Percentiles rank a stretch among this genome's conserved stretches.
phyloP scores from a whole-genome alignment of 64 coral and sea anemone genomes.

The Pachyseris speciosa region DNA sequence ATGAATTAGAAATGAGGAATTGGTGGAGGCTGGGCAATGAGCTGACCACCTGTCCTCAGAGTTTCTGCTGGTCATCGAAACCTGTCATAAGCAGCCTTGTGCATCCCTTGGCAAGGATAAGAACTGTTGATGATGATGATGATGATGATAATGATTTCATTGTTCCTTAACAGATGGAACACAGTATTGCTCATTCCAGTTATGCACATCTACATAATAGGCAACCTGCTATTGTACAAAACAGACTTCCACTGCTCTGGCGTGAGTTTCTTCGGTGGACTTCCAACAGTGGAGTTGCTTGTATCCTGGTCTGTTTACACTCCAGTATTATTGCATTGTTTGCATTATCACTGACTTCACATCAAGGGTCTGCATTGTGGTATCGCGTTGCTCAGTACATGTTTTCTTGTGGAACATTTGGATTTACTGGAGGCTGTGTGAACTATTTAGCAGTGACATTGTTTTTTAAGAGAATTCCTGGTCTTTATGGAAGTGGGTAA shows the following conservation, averaged over 20 bases:
- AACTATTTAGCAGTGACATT: constrained; percentile 78
- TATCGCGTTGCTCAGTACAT: constrained; percentile 71
- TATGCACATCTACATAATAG: background rate
- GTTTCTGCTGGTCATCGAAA: too few relatives aligned
- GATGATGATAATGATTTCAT: too few relatives aligned
- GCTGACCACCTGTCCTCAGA: too few relatives aligned
- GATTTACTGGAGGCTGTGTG: constrained; percentile 78
- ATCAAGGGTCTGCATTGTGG: constrained; percentile 27
- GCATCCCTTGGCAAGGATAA: background rate
- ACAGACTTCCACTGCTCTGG: constrained; percentile 53
- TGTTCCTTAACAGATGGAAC: constrained; percentile 4
- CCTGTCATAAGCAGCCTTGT: too few relatives aligned
- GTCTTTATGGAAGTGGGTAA: constrained; percentile 84
- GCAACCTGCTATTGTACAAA: constrained; percentile 27
- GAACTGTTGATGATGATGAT: too few relatives aligned
- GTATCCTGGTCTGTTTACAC: constrained; percentile 71
- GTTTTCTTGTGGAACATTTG: constrained; percentile 90
- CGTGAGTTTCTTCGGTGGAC: constrained; percentile 24
- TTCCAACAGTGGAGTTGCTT: constrained; percentile 27
- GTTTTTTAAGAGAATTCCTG: constrained; percentile 66
- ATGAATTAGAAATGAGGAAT: too few relatives aligned
- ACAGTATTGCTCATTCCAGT: constrained; percentile 4
- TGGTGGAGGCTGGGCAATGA: too few relatives aligned
- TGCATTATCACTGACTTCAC: constrained; percentile 47
- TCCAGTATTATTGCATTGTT: constrained; percentile 78